Conservation (phyloP, 2,888 invertebrate genomes). For the Andrena dorsata region DNA sequence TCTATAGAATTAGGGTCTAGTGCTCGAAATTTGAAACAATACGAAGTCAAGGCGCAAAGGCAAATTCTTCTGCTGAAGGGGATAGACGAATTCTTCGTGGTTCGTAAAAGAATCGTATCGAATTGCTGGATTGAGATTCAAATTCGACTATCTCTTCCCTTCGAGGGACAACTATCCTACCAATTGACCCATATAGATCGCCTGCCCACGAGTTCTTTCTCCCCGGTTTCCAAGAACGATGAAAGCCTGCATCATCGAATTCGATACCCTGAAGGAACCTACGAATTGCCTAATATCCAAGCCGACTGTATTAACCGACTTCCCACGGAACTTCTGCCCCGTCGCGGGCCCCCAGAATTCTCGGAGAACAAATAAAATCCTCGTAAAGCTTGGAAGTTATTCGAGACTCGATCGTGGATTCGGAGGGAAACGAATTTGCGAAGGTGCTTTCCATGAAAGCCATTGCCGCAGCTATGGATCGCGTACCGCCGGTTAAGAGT, state of each 20-base stretch:
- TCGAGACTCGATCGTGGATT: neutral
- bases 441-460: conserved; percentile 21
- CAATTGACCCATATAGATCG: neutral
- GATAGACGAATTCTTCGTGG: neutral
- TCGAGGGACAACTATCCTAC: neutral
- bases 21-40: neutral
- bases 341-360: neutral
- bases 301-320: neutral
- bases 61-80: neutral
- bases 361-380: conserved; percentile 28
- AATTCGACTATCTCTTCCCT: neutral
- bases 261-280: neutral
- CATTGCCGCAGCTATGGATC: neutral
- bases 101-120: neutral
- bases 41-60: neutral
- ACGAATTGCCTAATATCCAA: conserved; percentile 11
- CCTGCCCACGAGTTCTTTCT: neutral
- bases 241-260: neutral
- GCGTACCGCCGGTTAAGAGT: conserved; percentile 25
- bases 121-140: neutral
- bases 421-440: neutral
- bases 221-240: neutral
- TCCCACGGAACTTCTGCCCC: neutral
- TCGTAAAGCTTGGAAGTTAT: conserved; percentile 23
- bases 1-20: too few relatives aligned